Percentiles rank a stretch among this genome's conserved stretches.
phyloP scores from a whole-genome alignment of 2,113 vertebrate species.

The Tachuris rubrigastra region DNA sequence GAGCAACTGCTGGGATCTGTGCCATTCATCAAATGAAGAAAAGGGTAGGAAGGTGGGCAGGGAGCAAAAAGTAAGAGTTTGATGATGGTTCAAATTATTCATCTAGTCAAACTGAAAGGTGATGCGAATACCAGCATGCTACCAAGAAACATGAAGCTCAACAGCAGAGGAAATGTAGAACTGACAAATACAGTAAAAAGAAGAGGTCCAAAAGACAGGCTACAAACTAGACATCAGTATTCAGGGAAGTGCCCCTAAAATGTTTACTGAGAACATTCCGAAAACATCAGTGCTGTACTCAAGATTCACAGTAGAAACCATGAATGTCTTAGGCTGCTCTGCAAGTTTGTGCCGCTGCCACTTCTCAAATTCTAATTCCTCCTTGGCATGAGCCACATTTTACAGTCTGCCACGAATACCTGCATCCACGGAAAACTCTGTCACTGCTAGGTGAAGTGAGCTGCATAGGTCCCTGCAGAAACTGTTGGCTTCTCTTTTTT shows the following conservation, averaged over 20 bases:
- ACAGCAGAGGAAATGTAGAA: not conserved
- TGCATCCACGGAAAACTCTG: not conserved
- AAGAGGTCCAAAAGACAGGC: not conserved
- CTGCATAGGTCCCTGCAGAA: not conserved
- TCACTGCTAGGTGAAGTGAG: not conserved
- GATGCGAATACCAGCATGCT: not conserved
- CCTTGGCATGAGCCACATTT: not conserved
- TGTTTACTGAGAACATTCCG: not conserved
- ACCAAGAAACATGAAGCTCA: not conserved
- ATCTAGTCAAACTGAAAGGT: not conserved
- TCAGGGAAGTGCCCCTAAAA: not conserved
- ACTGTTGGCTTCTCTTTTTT: not conserved
- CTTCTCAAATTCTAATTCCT: not conserved
- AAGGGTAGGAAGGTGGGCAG: not conserved
- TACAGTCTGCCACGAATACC: not conserved
- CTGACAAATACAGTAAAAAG: not conserved
- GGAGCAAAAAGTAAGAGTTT: not conserved
- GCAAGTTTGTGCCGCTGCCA: not conserved
- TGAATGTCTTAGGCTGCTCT: not conserved
- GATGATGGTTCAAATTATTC: not conserved
- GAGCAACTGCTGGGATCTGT: not conserved
- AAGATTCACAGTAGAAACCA: accelerated
- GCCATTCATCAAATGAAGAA: not conserved
- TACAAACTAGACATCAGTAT: not conserved
- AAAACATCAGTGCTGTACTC: not conserved